Percentiles rank a stretch among this genome's conserved stretches.
Conservation (phyloP, 1,140 invertebrate species). For the Lepidurus arcticus region DNA sequence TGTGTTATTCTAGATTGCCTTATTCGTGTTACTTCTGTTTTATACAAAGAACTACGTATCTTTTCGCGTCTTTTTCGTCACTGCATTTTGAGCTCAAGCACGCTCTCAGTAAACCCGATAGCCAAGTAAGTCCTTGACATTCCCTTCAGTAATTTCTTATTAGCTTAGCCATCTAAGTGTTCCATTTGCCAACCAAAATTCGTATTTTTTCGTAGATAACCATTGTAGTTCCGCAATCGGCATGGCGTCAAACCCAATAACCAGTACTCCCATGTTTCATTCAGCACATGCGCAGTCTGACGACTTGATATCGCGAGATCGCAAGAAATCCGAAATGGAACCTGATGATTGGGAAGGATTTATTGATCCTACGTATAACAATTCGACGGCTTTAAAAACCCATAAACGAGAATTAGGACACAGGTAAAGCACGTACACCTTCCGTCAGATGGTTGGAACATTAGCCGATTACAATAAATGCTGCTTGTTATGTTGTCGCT, state of each 20-base stretch:
- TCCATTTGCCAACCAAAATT: neutral
- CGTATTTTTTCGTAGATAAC: neutral
- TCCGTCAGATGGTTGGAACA: neutral
- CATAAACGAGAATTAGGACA: conserved; percentile 33
- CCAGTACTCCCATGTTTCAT: neutral
- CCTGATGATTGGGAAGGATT: conserved; percentile 11
- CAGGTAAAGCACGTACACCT: conserved; percentile 25
- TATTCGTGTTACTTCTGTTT: too few species aligned
- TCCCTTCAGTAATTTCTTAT: too few species aligned
- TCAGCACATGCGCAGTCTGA: neutral
- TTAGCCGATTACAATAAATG: too few species aligned
- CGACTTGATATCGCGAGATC: neutral
- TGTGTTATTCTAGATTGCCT: too few species aligned
- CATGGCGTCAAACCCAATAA: neutral
- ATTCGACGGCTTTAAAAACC: neutral
- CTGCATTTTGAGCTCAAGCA: too few species aligned
- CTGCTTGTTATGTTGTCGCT: too few species aligned
- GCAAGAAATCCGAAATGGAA: conserved; percentile 11
- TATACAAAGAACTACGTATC: too few species aligned
- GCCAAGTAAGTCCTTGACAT: too few species aligned
- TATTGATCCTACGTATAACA: neutral
- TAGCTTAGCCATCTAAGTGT: neutral
- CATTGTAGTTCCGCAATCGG: neutral
- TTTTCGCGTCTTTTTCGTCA: too few species aligned
- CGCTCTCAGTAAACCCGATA: too few species aligned